Evolutionary conservation across 2,113 vertebrate genomes (phyloP).

Genomic region (Paracanthobrama guichenoti): DNA sequence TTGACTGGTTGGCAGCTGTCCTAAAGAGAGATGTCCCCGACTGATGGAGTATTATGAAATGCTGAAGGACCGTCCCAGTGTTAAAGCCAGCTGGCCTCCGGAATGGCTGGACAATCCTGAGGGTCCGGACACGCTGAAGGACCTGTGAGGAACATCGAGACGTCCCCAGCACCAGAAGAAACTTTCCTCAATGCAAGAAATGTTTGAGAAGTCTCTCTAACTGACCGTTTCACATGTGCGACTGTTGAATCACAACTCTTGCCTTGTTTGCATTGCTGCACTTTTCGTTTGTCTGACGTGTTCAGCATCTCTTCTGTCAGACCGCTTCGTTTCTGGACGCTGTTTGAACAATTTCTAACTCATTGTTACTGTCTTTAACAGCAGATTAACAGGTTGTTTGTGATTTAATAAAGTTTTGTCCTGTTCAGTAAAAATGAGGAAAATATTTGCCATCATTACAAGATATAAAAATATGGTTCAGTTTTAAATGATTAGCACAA

Average conservation of each 20-base stretch:
- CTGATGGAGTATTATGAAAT: slow-evolving; percentile 66
- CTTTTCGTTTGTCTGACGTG: not conserved
- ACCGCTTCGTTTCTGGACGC: no score
- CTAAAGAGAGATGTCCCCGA: slow-evolving; percentile 65
- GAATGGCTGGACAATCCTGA: slow-evolving; percentile 34
- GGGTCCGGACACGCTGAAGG: not conserved
- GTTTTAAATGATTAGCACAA: no score
- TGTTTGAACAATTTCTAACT: not conserved
- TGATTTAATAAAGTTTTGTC: not conserved
- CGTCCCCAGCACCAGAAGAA: not conserved
- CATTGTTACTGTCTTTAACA: not conserved
- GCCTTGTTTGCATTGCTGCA: not conserved
- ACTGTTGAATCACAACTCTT: not conserved
- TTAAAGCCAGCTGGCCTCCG: slow-evolving; percentile 48
- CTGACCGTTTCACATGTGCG: no score
- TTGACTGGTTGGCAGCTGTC: slow-evolving; percentile 60
- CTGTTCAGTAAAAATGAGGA: not conserved
- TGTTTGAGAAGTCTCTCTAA: not conserved
- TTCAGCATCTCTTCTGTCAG: not conserved
- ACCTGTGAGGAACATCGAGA: slow-evolving; percentile 31
- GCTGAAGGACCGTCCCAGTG: slow-evolving; percentile 43
- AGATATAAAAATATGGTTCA: no score
- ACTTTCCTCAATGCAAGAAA: no score
- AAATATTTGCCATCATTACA: no score
- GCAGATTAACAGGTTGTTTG: not conserved